phyloP scores from a whole-genome alignment of 1,140 invertebrate species.

The Phortica variegata region DNA sequence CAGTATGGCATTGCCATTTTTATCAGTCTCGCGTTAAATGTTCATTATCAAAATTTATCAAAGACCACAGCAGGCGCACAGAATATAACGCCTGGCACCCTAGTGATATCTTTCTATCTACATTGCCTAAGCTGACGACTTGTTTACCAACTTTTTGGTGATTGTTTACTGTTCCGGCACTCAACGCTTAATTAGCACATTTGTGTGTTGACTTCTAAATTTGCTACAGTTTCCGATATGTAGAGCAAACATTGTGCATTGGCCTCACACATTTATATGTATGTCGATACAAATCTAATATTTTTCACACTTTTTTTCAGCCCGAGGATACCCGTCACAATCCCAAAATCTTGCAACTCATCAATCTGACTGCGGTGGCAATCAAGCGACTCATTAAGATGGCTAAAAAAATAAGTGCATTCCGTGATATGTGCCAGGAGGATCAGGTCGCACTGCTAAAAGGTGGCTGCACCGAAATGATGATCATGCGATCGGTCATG shows the following conservation, averaged over 20 bases:
- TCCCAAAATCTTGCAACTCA: conserved; percentile 76
- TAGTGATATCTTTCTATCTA: conserved; percentile 11
- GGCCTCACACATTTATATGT: conserved; percentile 27
- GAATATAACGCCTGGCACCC: conserved; percentile 15
- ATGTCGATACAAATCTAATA: conserved; percentile 4
- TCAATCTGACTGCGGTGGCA: conserved; percentile 87
- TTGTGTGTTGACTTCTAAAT: conserved; percentile 46
- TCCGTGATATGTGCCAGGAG: conserved; percentile 87
- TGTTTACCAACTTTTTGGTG: conserved; percentile 19
- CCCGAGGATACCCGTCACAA: conserved; percentile 64
- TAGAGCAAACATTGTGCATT: conserved; percentile 37
- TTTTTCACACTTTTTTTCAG: conserved; percentile 45
- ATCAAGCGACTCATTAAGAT: conserved; percentile 88
- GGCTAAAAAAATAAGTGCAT: conserved; percentile 85
- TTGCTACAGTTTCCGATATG: conserved; percentile 36
- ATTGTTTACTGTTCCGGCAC: conserved; percentile 31
- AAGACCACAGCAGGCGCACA: conserved; percentile 36
- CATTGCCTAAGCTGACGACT: conserved; percentile 7
- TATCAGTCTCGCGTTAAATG: conserved; percentile 29
- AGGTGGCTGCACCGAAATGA: conserved; percentile 74
- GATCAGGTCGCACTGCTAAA: conserved; percentile 89
- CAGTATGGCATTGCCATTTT: conserved; percentile 16
- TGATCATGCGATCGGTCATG: conserved; percentile 85
- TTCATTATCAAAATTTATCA: conserved; percentile 43
- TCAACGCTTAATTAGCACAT: conserved; percentile 43